A percentile compares a stretch with the other conserved stretches of the same genome.
Conservation (phyloP, 2,888 invertebrate genomes). For the Scelioninae gen. 1 region DNA sequence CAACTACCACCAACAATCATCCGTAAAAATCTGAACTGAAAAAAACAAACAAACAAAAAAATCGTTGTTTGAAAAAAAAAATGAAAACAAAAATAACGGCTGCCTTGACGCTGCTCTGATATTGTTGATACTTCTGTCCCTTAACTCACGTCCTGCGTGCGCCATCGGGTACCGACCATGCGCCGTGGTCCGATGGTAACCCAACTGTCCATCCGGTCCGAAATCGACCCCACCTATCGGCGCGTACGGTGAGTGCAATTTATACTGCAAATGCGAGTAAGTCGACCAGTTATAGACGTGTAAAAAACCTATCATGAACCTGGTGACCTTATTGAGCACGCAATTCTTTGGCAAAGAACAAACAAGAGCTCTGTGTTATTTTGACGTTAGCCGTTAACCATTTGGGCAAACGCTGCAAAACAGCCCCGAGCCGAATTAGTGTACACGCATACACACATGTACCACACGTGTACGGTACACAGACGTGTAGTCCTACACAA, state of each 20-base stretch:
- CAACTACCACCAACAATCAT: slow-evolving; percentile 73
- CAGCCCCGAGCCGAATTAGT: slow-evolving; percentile 30
- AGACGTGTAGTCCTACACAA: slow-evolving; percentile 3
- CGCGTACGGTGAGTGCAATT: slow-evolving; percentile 84
- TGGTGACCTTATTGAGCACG: slow-evolving; percentile 59
- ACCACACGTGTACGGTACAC: slow-evolving; percentile 11
- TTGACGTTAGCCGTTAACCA: slow-evolving; percentile 44
- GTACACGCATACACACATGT: slow-evolving; percentile 41
- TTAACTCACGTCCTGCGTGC: slow-evolving; percentile 80
- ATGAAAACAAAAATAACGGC: slow-evolving; percentile 61
- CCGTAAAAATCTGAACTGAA: slow-evolving; percentile 65
- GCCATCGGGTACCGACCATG: slow-evolving; percentile 70
- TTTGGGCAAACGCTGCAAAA: slow-evolving; percentile 40
- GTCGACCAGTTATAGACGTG: slow-evolving; percentile 69
- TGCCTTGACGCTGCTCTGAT: slow-evolving; percentile 83
- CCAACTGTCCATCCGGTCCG: slow-evolving; percentile 79
- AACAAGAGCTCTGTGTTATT: slow-evolving; percentile 57
- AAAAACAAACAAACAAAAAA: slow-evolving; percentile 57
- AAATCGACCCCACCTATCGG: slow-evolving; percentile 81
- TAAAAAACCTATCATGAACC: slow-evolving; percentile 45
- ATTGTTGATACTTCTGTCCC: slow-evolving; percentile 84
- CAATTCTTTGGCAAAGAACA: slow-evolving; percentile 62
- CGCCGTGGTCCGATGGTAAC: slow-evolving; percentile 79
- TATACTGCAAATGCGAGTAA: slow-evolving; percentile 72
- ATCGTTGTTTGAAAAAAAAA: slow-evolving; percentile 60